These are phyloP conservation scores for Elaphurus davidianus DNA, from an alignment of 2,113 vertebrate genomes.

Conservation along the genomic window DNA sequence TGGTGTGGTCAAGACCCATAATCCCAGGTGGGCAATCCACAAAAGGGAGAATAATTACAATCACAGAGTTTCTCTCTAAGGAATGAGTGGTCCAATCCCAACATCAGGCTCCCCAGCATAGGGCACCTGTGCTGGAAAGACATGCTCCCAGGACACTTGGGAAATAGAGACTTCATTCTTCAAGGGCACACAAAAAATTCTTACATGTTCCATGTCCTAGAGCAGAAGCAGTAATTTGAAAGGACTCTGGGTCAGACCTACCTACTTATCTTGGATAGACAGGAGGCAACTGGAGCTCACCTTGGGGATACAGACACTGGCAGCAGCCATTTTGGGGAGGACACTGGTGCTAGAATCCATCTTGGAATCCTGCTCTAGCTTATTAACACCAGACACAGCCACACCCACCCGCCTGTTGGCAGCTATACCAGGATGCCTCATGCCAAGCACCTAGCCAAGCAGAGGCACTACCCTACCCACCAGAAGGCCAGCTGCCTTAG, in stretches of 20 bases:
- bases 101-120: not conserved
- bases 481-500: not conserved
- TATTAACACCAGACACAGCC: not conserved
- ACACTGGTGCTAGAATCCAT: not conserved
- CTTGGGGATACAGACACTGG: not conserved
- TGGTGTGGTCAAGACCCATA: not conserved
- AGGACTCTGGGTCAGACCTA: not conserved
- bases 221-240: not conserved
- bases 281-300: not conserved
- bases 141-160: not conserved
- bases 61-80: not conserved
- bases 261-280: not conserved
- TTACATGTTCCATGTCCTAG: not conserved
- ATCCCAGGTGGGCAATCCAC: not conserved
- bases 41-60: not conserved
- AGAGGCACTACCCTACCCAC: not conserved
- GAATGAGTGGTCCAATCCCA: not conserved
- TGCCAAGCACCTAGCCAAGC: not conserved
- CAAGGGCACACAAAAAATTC: not conserved
- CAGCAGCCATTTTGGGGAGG: not conserved
- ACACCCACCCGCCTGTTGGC: not conserved
- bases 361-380: not conserved
- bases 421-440: not conserved
- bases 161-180: not conserved
- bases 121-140: not conserved